Evolutionary conservation across 2,888 invertebrate species (phyloP).

Genomic region (Conchocele bisecta): DNA sequence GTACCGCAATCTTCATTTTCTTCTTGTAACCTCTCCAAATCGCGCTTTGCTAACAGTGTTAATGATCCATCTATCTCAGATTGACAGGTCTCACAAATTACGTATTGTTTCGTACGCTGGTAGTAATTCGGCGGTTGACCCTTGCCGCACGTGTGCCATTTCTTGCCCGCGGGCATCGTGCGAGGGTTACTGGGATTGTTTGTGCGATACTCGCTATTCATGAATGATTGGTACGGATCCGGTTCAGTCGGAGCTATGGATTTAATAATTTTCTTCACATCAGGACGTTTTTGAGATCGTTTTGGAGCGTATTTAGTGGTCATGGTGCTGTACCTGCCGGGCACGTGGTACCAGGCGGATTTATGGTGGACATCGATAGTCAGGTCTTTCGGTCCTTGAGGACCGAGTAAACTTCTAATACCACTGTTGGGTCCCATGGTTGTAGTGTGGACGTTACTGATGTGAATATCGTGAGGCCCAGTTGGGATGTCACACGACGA

Average conservation of each 20-base stretch:
- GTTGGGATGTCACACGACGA: conserved; percentile 62
- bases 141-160: conserved; percentile 40
- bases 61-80: conserved; percentile 43
- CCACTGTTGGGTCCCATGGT: conserved; percentile 73
- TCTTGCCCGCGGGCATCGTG: conserved; percentile 3
- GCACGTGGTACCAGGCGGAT: conserved; percentile 80
- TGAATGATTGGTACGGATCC: conserved; percentile 46
- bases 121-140: conserved; percentile 34
- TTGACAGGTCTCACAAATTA: conserved; percentile 43
- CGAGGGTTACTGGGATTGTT: conserved; percentile 37
- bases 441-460: conserved; percentile 65
- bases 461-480: conserved; percentile 66
- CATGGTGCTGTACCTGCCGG: conserved; percentile 75
- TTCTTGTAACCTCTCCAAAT: conserved; percentile 34
- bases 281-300: conserved; percentile 65
- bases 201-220: conserved; percentile 57
- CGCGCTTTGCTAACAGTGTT: conserved; percentile 30
- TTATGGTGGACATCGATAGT: conserved; percentile 66
- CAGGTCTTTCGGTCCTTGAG: conserved; percentile 61
- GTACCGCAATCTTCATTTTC: conserved; percentile 10
- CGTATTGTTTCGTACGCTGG: conserved; percentile 38
- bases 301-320: conserved; percentile 66
- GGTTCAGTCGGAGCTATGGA: conserved; percentile 38
- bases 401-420: conserved; percentile 68
- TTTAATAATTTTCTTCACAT: conserved; percentile 53